These are phyloP conservation scores for Sebastolobus alascanus DNA, from an alignment of 2,797 vertebrate genomes.

Conservation along the genomic window DNA sequence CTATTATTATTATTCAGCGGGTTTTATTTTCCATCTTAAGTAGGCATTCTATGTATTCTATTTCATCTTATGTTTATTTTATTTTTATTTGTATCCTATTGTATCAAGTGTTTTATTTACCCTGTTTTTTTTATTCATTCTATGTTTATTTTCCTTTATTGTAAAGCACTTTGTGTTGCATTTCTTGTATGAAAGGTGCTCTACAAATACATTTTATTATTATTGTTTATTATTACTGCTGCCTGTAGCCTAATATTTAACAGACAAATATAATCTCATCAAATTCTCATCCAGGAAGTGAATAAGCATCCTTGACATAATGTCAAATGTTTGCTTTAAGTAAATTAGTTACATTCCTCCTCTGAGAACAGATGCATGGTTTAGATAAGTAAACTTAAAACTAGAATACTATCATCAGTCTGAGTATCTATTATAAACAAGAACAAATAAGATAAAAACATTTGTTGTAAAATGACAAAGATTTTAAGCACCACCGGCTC, in stretches of 20 bases:
- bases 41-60: not conserved
- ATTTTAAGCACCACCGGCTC: not conserved
- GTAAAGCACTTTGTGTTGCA: not conserved
- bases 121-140: not conserved
- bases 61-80: not conserved
- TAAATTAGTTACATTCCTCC: not conserved
- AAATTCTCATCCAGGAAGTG: not conserved
- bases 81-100: not conserved
- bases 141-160: not conserved
- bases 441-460: not conserved
- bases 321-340: not conserved
- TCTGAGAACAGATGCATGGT: not conserved
- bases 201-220: too few species aligned
- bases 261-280: not conserved
- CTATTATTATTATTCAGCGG: not conserved
- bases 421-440: not conserved
- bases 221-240: not conserved
- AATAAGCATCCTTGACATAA: not conserved
- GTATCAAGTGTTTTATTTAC: not conserved
- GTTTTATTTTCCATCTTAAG: not conserved
- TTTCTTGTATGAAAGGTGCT: not conserved
- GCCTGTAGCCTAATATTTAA: not conserved
- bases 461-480: not conserved
- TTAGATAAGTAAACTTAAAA: not conserved
- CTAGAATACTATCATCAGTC: not conserved